A percentile compares a stretch with the other conserved stretches of the same genome.
These are phyloP conservation scores for Eledona agricola DNA, from an alignment of 2,888 invertebrate genomes.

Conservation along the genomic window DNA sequence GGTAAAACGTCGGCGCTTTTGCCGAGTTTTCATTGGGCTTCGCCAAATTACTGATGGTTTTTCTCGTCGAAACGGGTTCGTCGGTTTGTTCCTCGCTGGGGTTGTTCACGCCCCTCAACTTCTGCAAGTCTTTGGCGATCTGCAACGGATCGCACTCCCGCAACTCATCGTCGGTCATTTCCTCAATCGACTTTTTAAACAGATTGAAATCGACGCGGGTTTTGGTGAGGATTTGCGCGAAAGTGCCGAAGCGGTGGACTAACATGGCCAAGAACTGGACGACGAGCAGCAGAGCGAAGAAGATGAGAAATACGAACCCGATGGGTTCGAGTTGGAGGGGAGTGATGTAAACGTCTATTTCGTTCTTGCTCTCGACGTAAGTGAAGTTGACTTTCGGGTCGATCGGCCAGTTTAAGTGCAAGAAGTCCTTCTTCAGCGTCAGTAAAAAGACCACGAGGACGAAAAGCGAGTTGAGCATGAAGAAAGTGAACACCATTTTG, in stretches of 20 bases:
- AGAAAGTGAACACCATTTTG: constrained; percentile 73
- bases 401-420: constrained; percentile 76
- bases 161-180: constrained; percentile 83
- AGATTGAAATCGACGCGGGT: constrained; percentile 63
- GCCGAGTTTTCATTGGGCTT: constrained; percentile 42
- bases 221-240: constrained; percentile 77
- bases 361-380: constrained; percentile 50
- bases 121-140: constrained; percentile 85
- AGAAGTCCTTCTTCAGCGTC: constrained; percentile 75
- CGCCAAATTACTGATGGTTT: constrained; percentile 85
- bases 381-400: constrained; percentile 65
- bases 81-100: constrained; percentile 85
- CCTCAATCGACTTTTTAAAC: constrained; percentile 65
- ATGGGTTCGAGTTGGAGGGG: constrained; percentile 77
- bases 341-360: constrained; percentile 65
- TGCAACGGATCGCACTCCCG: constrained; percentile 90
- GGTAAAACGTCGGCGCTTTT: constrained; percentile 44
- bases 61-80: constrained; percentile 79
- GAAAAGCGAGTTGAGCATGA: constrained; percentile 81
- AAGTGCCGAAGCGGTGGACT: constrained; percentile 77
- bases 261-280: constrained; percentile 81
- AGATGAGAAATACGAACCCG: constrained; percentile 76
- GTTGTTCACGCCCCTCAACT: constrained; percentile 78
- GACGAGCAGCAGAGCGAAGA: constrained; percentile 74
- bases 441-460: constrained; percentile 77